Evolutionary conservation across 2,888 invertebrate species (phyloP).

Genomic region (Netelia inedita): DNA sequence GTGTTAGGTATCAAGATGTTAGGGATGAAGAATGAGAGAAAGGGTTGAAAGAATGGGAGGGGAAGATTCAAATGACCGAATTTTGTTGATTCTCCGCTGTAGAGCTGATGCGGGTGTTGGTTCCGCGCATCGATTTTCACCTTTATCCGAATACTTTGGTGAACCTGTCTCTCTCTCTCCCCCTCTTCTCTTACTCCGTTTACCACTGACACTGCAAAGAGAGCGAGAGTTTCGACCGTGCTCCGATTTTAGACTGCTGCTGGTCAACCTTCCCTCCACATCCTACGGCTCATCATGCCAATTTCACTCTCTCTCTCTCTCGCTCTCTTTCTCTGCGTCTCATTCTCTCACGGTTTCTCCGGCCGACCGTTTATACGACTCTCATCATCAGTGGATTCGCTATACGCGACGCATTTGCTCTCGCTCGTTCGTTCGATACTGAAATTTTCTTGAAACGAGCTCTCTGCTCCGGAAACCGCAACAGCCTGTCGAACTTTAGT

Average conservation of each 20-base stretch:
- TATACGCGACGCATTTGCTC: slow-evolving; percentile 6
- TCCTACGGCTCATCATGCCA: neutral
- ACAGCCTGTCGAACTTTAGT: slow-evolving; percentile 52
- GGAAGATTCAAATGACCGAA: slow-evolving; percentile 22
- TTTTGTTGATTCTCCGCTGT: slow-evolving; percentile 33
- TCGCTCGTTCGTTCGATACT: slow-evolving; percentile 1
- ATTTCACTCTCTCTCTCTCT: neutral
- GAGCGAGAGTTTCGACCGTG: slow-evolving; percentile 54
- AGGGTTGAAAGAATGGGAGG: slow-evolving; percentile 36
- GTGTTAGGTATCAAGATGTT: neutral
- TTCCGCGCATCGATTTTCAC: slow-evolving; percentile 65
- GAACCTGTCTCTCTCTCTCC: slow-evolving; percentile 32
- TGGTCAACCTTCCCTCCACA: slow-evolving; percentile 16
- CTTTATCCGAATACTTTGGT: slow-evolving; percentile 64
- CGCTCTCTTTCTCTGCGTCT: neutral
- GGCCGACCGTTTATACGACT: neutral
- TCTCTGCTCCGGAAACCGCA: slow-evolving; percentile 35
- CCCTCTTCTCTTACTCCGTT: neutral
- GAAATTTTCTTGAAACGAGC: slow-evolving; percentile 48
- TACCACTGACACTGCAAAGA: slow-evolving; percentile 23
- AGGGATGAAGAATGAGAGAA: neutral
- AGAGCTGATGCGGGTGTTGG: slow-evolving; percentile 23
- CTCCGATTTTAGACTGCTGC: slow-evolving; percentile 59
- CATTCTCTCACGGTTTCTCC: neutral
- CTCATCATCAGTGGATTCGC: slow-evolving; percentile 32